A percentile compares a stretch with the other conserved stretches of the same genome.
Conservation (phyloP, 2,797 vertebrate species). For the Apogon hyalosoma region DNA sequence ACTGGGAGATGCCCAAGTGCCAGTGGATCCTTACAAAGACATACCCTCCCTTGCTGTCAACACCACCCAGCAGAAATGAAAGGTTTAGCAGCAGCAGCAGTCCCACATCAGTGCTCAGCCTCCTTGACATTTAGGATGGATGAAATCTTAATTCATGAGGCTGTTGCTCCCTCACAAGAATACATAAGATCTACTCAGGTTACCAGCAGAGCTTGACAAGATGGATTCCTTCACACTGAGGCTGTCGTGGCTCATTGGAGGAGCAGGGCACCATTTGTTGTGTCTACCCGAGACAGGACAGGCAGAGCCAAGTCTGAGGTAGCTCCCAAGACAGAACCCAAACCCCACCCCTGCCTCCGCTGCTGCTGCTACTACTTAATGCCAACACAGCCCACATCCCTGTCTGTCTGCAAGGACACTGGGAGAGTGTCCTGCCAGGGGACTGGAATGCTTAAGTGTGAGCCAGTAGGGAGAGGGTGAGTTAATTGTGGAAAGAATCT, state of each 20-base stretch:
- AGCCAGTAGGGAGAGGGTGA: constrained; percentile 71
- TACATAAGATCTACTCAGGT: constrained; percentile 49
- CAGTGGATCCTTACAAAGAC: not conserved
- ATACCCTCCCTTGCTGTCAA: not conserved
- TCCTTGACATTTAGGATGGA: constrained; percentile 58
- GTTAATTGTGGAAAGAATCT: constrained; percentile 84
- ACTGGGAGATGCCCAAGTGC: no score
- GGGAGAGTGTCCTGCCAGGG: constrained; percentile 65
- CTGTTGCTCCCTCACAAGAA: constrained; percentile 21
- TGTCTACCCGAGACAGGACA: constrained; percentile 27
- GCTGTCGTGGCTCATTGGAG: constrained; percentile 28
- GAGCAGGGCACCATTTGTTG: constrained; percentile 48
- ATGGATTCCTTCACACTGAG: constrained; percentile 58
- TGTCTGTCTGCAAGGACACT: constrained; percentile 60
- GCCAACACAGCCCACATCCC: constrained; percentile 49
- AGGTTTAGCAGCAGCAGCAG: not conserved
- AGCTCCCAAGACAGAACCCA: constrained; percentile 10
- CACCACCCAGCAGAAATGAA: constrained; percentile 5
- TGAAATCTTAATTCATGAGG: constrained; percentile 38
- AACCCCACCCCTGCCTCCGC: constrained; percentile 7
- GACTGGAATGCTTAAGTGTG: constrained; percentile 73
- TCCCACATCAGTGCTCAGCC: constrained; percentile 6
- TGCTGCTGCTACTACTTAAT: constrained; percentile 22
- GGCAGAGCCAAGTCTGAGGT: constrained; percentile 37
- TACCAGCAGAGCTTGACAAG: constrained; percentile 35